Conservation (phyloP, 2,888 invertebrate species). For the Callimorpha dominula region DNA sequence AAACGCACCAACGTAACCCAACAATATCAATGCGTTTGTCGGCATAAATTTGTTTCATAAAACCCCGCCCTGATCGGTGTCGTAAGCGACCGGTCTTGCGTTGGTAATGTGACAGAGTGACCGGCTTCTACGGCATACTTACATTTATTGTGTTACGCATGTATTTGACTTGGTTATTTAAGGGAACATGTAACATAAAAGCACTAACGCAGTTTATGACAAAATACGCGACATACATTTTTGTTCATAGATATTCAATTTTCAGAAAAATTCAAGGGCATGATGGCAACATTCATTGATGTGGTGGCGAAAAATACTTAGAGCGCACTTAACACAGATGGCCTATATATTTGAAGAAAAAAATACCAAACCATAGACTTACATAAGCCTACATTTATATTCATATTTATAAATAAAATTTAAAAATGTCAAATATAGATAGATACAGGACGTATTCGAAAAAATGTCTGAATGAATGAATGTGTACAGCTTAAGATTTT, state of each 20-base stretch:
- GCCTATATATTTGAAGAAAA: not conserved
- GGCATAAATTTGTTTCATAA: slow-evolving; percentile 33
- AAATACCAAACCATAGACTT: not conserved
- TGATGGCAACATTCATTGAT: not conserved
- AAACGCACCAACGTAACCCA: slow-evolving; percentile 16
- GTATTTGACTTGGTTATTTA: slow-evolving; percentile 6
- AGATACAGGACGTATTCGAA: too few relatives aligned
- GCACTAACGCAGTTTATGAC: not conserved
- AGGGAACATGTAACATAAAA: not conserved
- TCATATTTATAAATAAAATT: not conserved
- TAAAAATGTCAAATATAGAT: not conserved
- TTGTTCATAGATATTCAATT: not conserved
- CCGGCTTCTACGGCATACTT: slow-evolving; percentile 17
- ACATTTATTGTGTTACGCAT: slow-evolving; percentile 20
- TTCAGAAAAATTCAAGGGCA: not conserved
- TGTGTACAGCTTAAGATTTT: too few relatives aligned
- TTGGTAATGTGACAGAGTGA: slow-evolving; percentile 17
- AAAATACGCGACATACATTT: not conserved
- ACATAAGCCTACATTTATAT: not conserved
- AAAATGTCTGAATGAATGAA: too few relatives aligned
- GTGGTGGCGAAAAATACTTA: not conserved
- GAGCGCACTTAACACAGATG: too few relatives aligned
- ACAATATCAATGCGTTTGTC: slow-evolving; percentile 23
- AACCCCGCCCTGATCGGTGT: slow-evolving; percentile 45
- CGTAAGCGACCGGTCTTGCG: slow-evolving; percentile 43